Evolutionary conservation across 2,113 vertebrate species (phyloP).

Genomic region (Microtus pennsylvanicus): DNA sequence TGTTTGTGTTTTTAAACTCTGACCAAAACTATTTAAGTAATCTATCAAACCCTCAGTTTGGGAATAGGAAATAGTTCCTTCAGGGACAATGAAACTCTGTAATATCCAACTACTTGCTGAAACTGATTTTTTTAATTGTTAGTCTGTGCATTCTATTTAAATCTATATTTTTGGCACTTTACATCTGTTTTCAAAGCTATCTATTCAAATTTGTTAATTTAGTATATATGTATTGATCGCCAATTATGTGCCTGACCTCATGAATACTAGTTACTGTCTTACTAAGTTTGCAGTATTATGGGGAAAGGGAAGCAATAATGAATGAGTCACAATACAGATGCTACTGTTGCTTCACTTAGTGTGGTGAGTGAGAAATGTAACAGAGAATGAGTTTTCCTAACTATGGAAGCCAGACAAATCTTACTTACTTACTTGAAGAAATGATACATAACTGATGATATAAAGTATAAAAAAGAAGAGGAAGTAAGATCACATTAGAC

Average conservation of each 20-base stretch:
- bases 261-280: neutral
- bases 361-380: neutral
- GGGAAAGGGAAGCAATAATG: neutral
- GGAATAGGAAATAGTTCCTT: neutral
- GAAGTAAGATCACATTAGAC: neutral
- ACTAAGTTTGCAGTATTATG: neutral
- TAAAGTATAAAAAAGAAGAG: neutral
- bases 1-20: neutral
- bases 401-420: neutral
- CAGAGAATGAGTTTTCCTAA: neutral
- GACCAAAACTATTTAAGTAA: neutral
- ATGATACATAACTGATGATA: neutral
- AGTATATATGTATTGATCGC: neutral
- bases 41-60: neutral
- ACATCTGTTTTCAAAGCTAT: neutral
- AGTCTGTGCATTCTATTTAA: neutral
- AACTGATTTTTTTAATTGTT: neutral
- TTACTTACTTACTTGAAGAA: neutral
- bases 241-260: neutral
- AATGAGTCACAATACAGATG: neutral
- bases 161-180: neutral
- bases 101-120: neutral
- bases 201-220: slow-evolving; percentile 1
- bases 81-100: neutral
- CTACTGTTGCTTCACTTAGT: neutral